phyloP scores from a whole-genome alignment of 2,888 invertebrate species.

The Antheraea yamamai region DNA sequence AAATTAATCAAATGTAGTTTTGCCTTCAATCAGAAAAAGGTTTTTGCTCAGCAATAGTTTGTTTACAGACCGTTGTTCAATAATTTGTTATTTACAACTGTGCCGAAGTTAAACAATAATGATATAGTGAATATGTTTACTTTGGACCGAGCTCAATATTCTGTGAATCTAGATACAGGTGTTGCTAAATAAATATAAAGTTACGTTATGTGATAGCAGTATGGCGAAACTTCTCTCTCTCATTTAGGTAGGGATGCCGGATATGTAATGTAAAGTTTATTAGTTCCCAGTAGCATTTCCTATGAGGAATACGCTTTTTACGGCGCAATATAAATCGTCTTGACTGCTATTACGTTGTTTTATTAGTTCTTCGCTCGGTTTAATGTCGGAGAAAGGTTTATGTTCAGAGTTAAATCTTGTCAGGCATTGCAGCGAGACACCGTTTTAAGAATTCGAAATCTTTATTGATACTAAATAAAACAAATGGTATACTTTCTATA shows the following conservation, averaged over 20 bases:
- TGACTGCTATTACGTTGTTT: conserved; percentile 12
- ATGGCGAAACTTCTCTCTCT: neutral
- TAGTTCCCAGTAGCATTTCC: conserved; percentile 15
- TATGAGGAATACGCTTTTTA: conserved; percentile 15
- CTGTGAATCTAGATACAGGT: neutral
- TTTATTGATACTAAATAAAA: no score
- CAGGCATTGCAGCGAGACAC: conserved; percentile 2
- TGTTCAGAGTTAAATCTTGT: conserved; percentile 13
- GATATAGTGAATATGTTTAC: no score
- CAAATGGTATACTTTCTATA: no score
- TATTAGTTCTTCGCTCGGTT: conserved; percentile 17
- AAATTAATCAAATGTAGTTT: no score
- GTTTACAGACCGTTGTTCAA: no score
- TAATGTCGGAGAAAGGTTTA: conserved; percentile 16
- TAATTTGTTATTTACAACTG: no score
- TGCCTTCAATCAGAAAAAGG: no score
- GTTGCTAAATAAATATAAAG: neutral
- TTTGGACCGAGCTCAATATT: neutral
- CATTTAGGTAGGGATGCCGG: conserved; percentile 5
- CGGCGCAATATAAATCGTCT: conserved; percentile 15
- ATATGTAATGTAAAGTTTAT: conserved; percentile 4
- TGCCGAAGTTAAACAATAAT: no score
- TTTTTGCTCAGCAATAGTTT: no score
- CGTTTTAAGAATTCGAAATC: neutral
- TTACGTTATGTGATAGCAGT: neutral